Evolutionary conservation across 2,113 vertebrate genomes (phyloP), one percentile per base, ranked within the genome.

Genomic region (Hypocryptadius cinnamomeus): DNA sequence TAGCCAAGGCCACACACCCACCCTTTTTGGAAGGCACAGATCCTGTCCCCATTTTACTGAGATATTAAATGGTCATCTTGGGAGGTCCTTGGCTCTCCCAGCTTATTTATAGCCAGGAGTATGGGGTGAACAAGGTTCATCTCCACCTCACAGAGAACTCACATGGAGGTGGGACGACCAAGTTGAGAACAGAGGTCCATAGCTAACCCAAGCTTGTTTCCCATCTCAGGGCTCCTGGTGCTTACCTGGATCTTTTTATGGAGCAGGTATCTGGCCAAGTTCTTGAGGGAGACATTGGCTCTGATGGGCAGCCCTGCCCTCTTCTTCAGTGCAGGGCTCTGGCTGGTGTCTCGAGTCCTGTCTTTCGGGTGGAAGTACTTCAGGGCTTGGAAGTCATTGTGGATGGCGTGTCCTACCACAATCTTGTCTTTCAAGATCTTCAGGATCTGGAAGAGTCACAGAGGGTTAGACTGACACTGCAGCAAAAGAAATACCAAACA

Each of bases 211-310:
- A 28, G 28, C 28, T 1, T 33, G 33, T 56, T 85, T 73, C 31
- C 27, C 24, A 39, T 33, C 13, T 54, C 33, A 44, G 50, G 23
- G 14, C 8, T 72, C 19, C 68, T 80, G 21, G n/a, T 51, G 51
- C 84, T 79, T 64, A 99, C 99, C 99, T 99, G 99, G 85, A 99
- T 99, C n/a, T 87, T 97, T 92, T 98, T 98, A 53, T 97, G 95
- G 20, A 99, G 98, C 42, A 99, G 97, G 45, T 95, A 96, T 45
- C 61, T 85, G 48, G 98, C 93, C 95, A 99, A 92, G 37, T 93
- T 98, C 95, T 98, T 99, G 9, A 99, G 98, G 0, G 99, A 99
- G 51, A 96, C 45, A 1, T 50, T 94, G 33, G 85, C 72, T 39
- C 60, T 95, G 5, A 40, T 0, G 0, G 97, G 95, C 35, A 98